Conservation (phyloP, 2,888 invertebrate genomes). For the Lycia hirtaria region DNA sequence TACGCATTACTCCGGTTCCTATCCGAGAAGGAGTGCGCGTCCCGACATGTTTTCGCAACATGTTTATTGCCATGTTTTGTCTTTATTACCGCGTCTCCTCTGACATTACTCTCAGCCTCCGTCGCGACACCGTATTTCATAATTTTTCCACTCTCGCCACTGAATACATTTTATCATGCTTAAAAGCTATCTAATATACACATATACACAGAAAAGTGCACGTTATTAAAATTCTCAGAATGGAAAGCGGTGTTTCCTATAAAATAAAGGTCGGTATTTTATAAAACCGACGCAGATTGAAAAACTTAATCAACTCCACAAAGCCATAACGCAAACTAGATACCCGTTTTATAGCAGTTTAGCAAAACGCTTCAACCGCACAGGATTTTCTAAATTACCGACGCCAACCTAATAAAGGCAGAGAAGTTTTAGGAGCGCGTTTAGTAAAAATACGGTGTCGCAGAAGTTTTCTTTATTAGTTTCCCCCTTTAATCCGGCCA, state of each 20-base stretch:
- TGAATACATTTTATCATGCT: constrained; percentile 56
- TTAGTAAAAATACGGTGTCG: constrained; percentile 84
- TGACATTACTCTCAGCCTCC: constrained; percentile 62
- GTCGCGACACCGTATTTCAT: constrained; percentile 59
- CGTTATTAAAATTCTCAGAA: constrained; percentile 53
- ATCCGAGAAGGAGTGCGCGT: constrained; percentile 62
- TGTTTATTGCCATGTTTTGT: constrained; percentile 76
- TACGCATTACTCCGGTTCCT: constrained; percentile 77
- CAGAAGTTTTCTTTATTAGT: constrained; percentile 85
- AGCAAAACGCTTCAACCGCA: constrained; percentile 60
- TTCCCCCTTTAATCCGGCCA: constrained; percentile 83
- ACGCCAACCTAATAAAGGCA: constrained; percentile 76
- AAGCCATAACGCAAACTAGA: constrained; percentile 57
- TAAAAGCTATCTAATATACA: constrained; percentile 61
- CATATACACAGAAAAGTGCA: constrained; percentile 42
- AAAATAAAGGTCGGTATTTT: constrained; percentile 31
- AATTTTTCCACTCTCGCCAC: constrained; percentile 57
- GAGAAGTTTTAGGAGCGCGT: constrained; percentile 77
- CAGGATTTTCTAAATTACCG: constrained; percentile 70
- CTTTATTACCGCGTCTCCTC: constrained; percentile 72
- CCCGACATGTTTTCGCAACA: constrained; percentile 72
- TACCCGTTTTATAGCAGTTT: constrained; percentile 60
- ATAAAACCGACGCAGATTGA: constrained; percentile 54
- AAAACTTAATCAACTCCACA: constrained; percentile 64
- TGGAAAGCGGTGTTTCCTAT: constrained; percentile 30